A percentile compares a stretch with the other conserved stretches of the same genome.
Evolutionary conservation across 1,140 invertebrate species (phyloP).

Genomic region (Listronotus bonariensis): DNA sequence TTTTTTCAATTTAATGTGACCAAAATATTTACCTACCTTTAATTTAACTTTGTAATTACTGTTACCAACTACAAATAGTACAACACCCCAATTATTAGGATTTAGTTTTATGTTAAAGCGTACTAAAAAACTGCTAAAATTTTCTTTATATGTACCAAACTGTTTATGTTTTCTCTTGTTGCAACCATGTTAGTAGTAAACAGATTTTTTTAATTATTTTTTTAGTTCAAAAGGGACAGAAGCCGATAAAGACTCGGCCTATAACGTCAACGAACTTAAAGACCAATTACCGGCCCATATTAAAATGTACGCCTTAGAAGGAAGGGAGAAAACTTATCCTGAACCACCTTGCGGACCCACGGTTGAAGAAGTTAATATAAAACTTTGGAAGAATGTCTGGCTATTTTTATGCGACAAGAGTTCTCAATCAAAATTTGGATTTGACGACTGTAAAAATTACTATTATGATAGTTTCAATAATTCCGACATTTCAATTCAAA

Average conservation of each 20-base stretch:
- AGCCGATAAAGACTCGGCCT: slow-evolving; percentile 6
- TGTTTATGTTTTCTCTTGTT: too few relatives aligned
- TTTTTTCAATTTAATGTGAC: too few relatives aligned
- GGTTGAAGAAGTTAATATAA: slow-evolving; percentile 19
- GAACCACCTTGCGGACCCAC: background rate
- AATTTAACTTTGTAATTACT: too few relatives aligned
- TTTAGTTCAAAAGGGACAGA: slow-evolving; percentile 2
- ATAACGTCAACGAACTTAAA: background rate
- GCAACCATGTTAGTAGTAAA: background rate
- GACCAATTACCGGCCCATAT: background rate
- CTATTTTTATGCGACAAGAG: slow-evolving; percentile 28
- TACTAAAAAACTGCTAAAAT: too few relatives aligned
- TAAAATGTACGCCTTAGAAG: background rate
- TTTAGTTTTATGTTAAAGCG: too few relatives aligned
- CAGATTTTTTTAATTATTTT: background rate
- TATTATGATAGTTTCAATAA: slow-evolving; percentile 20
- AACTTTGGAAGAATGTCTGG: slow-evolving; percentile 14
- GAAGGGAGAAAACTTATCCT: slow-evolving; percentile 1
- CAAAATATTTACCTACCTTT: too few relatives aligned
- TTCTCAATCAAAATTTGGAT: slow-evolving; percentile 24
- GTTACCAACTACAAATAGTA: too few relatives aligned
- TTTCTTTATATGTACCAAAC: too few relatives aligned
- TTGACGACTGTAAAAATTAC: slow-evolving; percentile 37
- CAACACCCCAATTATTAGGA: too few relatives aligned
- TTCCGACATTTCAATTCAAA: background rate